These are phyloP conservation scores for Siniperca undulata DNA, from an alignment of 2,797 vertebrate species.

Conservation along the genomic window DNA sequence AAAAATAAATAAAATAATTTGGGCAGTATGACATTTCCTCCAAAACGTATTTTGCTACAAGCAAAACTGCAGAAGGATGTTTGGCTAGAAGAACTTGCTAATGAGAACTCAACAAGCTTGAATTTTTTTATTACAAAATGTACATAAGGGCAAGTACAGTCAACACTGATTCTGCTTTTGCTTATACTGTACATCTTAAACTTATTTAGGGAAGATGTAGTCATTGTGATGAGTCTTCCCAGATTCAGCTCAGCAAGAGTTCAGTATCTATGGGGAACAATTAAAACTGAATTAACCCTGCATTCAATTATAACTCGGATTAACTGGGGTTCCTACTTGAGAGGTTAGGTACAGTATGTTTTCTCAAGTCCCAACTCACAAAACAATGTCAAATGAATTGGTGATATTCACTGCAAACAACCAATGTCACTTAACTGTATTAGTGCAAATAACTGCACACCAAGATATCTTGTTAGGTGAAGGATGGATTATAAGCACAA, in stretches of 20 bases:
- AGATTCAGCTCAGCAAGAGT: slow-evolving; percentile 8
- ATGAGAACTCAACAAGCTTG: neutral
- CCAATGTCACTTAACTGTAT: neutral
- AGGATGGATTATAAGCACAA: slow-evolving; percentile 8
- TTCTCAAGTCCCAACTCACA: slow-evolving; percentile 15
- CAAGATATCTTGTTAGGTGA: neutral
- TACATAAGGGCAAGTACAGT: neutral
- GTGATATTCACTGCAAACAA: slow-evolving; percentile 11
- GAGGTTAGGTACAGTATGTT: neutral
- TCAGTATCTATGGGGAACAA: slow-evolving; percentile 22
- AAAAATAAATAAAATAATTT: neutral
- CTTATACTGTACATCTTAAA: neutral
- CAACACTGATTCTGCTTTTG: neutral
- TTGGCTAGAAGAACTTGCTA: neutral
- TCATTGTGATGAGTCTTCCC: slow-evolving; percentile 14
- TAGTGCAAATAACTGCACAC: neutral
- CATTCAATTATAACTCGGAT: slow-evolving; percentile 21
- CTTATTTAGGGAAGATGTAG: neutral
- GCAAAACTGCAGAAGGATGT: neutral
- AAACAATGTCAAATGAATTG: neutral
- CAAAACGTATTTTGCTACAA: neutral
- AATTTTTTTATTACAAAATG: neutral
- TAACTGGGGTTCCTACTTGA: neutral
- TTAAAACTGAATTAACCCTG: slow-evolving; percentile 29
- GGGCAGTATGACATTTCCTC: neutral